phyloP scores from a whole-genome alignment of 1,140 invertebrate species.

The Cyclargus thomasi region DNA sequence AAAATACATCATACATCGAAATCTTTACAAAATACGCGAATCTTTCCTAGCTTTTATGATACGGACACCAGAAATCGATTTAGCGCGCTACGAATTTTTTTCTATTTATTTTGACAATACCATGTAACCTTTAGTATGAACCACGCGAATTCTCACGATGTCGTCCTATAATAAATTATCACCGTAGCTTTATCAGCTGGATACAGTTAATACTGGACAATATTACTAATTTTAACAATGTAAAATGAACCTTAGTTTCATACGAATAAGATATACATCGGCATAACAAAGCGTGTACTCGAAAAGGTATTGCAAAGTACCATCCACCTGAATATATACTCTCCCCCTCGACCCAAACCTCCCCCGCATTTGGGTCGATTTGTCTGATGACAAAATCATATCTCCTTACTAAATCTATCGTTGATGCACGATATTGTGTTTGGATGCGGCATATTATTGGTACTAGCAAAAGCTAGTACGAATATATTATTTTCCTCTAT shows the following conservation, averaged over 20 bases:
- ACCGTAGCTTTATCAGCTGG: conserved; percentile 24
- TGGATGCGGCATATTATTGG: conserved; percentile 29
- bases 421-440: conserved; percentile 36
- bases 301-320: conserved; percentile 29
- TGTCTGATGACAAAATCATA: conserved; percentile 60
- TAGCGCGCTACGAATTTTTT: neutral
- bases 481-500: too few relatives aligned
- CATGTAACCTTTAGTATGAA: conserved; percentile 1
- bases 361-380: conserved; percentile 25
- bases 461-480: too few relatives aligned
- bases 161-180: conserved; percentile 40
- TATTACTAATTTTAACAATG: neutral
- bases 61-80: neutral
- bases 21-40: too few relatives aligned
- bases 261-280: neutral
- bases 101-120: neutral
- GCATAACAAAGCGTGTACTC: neutral
- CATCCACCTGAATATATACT: conserved; percentile 42
- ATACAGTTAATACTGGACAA: conserved; percentile 29
- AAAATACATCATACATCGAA: too few relatives aligned
- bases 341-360: conserved; percentile 24
- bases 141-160: conserved; percentile 35
- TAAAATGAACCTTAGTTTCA: neutral
- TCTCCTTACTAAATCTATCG: conserved; percentile 56
- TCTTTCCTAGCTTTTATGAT: too few relatives aligned